These are phyloP conservation scores for Caloenas nicobarica DNA, from an alignment of 2,113 vertebrate species.

Conservation along the genomic window DNA sequence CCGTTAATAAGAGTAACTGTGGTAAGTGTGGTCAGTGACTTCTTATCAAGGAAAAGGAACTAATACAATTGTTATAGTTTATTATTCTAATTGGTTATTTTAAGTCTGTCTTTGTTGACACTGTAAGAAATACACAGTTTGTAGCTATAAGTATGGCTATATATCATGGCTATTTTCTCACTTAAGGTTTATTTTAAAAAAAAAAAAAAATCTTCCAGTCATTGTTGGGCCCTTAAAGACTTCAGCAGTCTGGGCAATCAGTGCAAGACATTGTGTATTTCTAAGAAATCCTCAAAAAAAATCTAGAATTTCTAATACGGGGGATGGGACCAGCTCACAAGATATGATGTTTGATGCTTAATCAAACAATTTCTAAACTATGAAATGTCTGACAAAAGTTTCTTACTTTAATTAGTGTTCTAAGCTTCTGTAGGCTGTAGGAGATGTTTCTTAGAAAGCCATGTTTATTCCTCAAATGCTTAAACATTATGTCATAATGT, in stretches of 20 bases:
- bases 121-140: neutral
- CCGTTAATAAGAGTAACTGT: neutral
- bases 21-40: neutral
- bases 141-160: neutral
- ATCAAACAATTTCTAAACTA: neutral
- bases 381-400: neutral
- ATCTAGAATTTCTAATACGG: neutral
- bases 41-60: neutral
- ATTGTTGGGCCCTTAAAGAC: neutral
- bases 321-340: neutral
- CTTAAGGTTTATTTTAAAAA: neutral
- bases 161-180: neutral
- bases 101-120: neutral
- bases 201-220: neutral
- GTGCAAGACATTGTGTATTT: neutral
- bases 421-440: neutral
- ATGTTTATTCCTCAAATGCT: neutral
- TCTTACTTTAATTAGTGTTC: neutral
- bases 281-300: neutral
- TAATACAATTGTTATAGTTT: neutral
- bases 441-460: neutral
- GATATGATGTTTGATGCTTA: neutral
- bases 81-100: neutral
- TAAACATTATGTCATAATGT: neutral
- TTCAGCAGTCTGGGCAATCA: neutral